Evolutionary conservation across 2,888 invertebrate genomes (phyloP).

Genomic region (Masnerella sp.): DNA sequence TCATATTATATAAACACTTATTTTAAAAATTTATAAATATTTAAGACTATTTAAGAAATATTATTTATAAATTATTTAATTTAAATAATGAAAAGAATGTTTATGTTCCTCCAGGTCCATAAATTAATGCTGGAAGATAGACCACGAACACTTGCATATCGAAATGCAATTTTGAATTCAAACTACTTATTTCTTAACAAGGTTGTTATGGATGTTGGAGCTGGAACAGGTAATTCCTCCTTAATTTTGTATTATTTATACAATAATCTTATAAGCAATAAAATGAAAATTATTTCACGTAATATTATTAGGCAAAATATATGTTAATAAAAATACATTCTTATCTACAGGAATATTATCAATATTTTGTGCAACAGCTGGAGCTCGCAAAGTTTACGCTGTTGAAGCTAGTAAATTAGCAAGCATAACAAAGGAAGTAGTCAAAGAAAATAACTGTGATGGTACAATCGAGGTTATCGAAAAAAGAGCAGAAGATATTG

Average conservation of each 20-base stretch:
- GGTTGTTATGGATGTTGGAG: slow-evolving; percentile 90
- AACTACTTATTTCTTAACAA: slow-evolving; percentile 85
- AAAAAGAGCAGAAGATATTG: slow-evolving; percentile 87
- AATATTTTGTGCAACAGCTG: slow-evolving; percentile 92
- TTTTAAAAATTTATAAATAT: neutral
- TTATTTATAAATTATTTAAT: neutral
- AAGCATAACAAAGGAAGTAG: slow-evolving; percentile 82
- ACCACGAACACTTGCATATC: slow-evolving; percentile 87
- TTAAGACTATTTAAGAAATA: neutral
- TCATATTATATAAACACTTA: too few relatives aligned
- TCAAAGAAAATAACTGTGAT: slow-evolving; percentile 85
- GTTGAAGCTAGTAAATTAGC: slow-evolving; percentile 89
- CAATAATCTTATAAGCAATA: too few relatives aligned
- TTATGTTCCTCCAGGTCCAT: slow-evolving; percentile 82
- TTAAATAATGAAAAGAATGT: slow-evolving; percentile 36
- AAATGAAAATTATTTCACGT: too few relatives aligned
- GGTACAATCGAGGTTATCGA: slow-evolving; percentile 86
- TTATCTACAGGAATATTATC: slow-evolving; percentile 86
- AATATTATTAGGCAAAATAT: neutral
- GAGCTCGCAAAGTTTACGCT: slow-evolving; percentile 92
- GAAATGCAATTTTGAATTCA: slow-evolving; percentile 86
- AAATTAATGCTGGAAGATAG: slow-evolving; percentile 88
- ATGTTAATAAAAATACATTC: neutral
- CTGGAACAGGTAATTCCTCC: slow-evolving; percentile 83
- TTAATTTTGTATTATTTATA: too few relatives aligned